These are phyloP conservation scores for Scomber japonicus DNA, from an alignment of 2,113 vertebrate genomes.

Conservation along the genomic window DNA sequence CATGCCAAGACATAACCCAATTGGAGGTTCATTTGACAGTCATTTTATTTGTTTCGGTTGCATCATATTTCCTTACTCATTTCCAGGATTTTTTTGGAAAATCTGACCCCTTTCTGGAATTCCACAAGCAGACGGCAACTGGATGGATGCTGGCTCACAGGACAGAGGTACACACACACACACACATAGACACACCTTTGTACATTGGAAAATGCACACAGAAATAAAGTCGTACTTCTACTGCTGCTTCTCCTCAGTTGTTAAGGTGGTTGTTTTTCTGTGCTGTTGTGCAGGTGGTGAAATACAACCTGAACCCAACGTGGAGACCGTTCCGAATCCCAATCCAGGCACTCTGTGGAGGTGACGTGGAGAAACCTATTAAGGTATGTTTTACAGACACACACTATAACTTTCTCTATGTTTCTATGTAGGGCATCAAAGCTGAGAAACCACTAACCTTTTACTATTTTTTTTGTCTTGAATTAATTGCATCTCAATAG, in stretches of 20 bases:
- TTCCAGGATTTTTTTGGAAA: slow-evolving; percentile 96
- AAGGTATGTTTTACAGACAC: slow-evolving; percentile 81
- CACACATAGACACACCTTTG: background rate
- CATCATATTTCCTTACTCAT: background rate
- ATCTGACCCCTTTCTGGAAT: slow-evolving; percentile 97
- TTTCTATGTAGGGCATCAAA: no score
- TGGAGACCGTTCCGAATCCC: slow-evolving; percentile 95
- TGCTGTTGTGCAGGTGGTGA: slow-evolving; percentile 88
- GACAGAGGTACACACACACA: slow-evolving; percentile 90
- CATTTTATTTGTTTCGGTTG: background rate
- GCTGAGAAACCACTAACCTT: no score
- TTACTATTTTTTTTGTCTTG: no score
- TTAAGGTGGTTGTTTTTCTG: background rate
- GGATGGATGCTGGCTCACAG: slow-evolving; percentile 97
- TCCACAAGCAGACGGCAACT: slow-evolving; percentile 91
- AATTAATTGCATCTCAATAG: no score
- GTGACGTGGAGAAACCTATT: slow-evolving; percentile 93
- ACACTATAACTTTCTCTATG: no score
- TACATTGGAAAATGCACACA: background rate
- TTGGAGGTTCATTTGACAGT: background rate
- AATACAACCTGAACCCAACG: slow-evolving; percentile 93
- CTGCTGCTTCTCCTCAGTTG: background rate
- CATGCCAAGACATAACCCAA: no score
- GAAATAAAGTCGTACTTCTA: background rate
- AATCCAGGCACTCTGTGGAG: slow-evolving; percentile 93